These are phyloP conservation scores for Vidua chalybeata DNA, from an alignment of 2,113 vertebrate species.

Conservation along the genomic window DNA sequence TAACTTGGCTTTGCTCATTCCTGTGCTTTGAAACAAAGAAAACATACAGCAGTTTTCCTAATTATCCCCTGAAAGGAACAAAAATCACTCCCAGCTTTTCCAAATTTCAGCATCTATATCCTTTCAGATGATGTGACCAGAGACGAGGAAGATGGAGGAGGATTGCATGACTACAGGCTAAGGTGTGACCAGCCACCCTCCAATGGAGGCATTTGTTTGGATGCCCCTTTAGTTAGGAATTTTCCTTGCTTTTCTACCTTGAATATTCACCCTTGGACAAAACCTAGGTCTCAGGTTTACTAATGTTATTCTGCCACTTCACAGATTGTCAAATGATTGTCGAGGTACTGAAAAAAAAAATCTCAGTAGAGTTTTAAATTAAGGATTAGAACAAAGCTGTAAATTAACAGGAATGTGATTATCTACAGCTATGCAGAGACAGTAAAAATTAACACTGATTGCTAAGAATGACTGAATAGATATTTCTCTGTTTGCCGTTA, in stretches of 20 bases:
- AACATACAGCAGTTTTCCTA: not conserved
- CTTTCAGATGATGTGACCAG: not conserved
- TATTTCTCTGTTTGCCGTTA: not conserved
- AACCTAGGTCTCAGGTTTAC: not conserved
- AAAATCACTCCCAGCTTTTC: not conserved
- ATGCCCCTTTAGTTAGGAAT: not conserved
- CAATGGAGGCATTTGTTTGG: not conserved
- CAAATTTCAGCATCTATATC: not conserved
- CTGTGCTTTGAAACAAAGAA: not conserved
- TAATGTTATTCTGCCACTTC: not conserved
- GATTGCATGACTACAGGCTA: not conserved
- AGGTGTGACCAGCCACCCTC: not conserved
- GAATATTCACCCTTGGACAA: not conserved
- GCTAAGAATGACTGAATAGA: not conserved
- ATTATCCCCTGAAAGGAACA: not conserved
- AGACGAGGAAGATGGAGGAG: not conserved
- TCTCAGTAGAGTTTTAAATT: conserved; percentile 14
- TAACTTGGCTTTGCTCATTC: not conserved
- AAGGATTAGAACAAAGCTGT: not conserved
- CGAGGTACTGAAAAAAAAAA: not conserved
- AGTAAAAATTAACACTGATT: conserved; percentile 7
- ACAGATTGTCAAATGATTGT: not conserved
- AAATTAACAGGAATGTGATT: conserved; percentile 30
- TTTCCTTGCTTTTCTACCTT: not conserved
- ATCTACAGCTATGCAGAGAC: not conserved